Evolutionary conservation across 2,113 vertebrate genomes (phyloP), one percentile per base, ranked within the genome.

Genomic region (Spilogale gracilis): DNA sequence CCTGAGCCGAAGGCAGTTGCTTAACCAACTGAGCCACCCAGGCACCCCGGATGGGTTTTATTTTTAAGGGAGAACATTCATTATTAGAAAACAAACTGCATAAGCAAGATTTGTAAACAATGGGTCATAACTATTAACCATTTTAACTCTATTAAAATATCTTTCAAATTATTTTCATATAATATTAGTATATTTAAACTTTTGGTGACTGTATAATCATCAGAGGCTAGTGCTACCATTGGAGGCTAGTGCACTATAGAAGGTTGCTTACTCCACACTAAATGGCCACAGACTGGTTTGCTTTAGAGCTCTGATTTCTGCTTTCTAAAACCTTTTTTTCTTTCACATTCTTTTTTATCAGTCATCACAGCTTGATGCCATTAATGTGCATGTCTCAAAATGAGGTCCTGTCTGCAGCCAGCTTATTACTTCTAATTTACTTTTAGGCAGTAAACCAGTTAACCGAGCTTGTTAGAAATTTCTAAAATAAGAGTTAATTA

Each of bases 381-480:
- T 97, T 89, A 86, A 65, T 74, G 50, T 94, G 11, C 71, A 79
- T 95, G 18, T 43, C 61, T 97, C 30, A 97, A 95, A 87, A 89
- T 87, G 45, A 96, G 65, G n/a, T 65, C 18, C n/a, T 91, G n/a
- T 73, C 78, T 96, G 17, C 27, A 89, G 74, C 71, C 82, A 93
- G 65, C 67, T 89, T 92, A 93, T 96, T 96, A 74, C 61, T 97
- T 95, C 32, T 92, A 89, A 96, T 95, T 95, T 98, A 30, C 61
- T 96, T 74, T 92, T 65, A 80, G 92, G 50, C 30, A 52, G 52
- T 60, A 89, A 91, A 86, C 61, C 30, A 95, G 81, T 89, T 97
- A 96, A 63, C 25, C 48, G 89, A 91, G 27, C 38, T 93, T 82
- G 48, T 69, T 96, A 82, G 82, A 74, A 85, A 58, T 92, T 94